These are phyloP conservation scores for Colius striatus DNA, from an alignment of 2,113 vertebrate genomes.

Conservation along the genomic window DNA sequence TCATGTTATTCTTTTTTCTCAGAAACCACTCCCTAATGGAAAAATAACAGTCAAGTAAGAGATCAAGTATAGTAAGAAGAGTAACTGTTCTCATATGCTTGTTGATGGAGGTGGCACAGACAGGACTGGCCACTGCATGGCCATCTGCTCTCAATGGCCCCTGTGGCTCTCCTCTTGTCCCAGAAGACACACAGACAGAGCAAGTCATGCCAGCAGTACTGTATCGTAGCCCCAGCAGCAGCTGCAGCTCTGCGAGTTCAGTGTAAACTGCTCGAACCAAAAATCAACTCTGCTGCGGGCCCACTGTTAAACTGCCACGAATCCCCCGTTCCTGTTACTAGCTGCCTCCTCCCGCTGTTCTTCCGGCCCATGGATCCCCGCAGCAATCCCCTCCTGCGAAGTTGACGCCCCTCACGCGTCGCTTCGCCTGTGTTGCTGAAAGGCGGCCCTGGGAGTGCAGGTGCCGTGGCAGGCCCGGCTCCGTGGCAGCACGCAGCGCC, in stretches of 20 bases:
- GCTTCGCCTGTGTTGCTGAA: rapidly evolving
- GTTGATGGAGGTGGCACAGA: background rate
- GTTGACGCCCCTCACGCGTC: rapidly evolving
- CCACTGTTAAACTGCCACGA: rapidly evolving
- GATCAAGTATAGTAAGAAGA: background rate
- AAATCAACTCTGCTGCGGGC: background rate
- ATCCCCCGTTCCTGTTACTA: rapidly evolving
- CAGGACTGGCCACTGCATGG: background rate
- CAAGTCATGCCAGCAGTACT: background rate
- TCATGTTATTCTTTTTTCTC: rapidly evolving
- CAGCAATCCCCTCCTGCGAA: background rate
- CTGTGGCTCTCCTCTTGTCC: too few species aligned
- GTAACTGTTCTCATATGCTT: background rate
- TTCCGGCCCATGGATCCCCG: background rate
- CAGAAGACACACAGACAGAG: too few species aligned
- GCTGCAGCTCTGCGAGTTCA: background rate
- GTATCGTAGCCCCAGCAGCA: too few species aligned
- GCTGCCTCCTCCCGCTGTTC: background rate
- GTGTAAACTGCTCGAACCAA: background rate
- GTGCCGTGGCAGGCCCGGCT: too few species aligned
- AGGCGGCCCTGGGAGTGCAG: background rate
- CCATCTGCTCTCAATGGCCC: background rate
- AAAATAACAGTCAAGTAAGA: background rate
- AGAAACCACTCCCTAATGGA: background rate
- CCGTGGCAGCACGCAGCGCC: background rate